These are phyloP conservation scores for Ploceus nigricollis DNA, from an alignment of 2,113 vertebrate genomes.

Conservation along the genomic window DNA sequence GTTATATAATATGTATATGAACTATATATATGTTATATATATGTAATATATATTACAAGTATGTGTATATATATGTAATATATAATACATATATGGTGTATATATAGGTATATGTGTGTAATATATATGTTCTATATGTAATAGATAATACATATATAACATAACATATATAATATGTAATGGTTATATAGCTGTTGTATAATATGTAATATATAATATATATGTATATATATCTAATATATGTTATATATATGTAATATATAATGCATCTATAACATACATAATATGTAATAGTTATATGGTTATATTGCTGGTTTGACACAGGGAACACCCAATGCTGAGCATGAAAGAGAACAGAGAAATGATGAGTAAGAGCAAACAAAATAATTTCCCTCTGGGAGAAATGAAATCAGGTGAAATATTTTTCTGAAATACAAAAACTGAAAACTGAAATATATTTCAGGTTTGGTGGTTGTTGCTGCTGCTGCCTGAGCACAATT, in stretches of 20 bases:
- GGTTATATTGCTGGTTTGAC: not conserved
- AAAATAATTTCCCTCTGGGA: not conserved
- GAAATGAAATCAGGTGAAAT: conserved; percentile 7
- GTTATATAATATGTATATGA: too few species aligned
- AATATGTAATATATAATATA: too few species aligned
- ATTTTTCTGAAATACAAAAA: not conserved
- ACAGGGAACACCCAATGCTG: not conserved
- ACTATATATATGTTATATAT: too few species aligned
- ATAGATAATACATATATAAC: not conserved
- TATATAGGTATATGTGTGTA: not conserved
- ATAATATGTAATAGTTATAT: not conserved
- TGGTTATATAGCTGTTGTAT: too few species aligned
- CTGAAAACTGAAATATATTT: not conserved
- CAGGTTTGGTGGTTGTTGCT: not conserved
- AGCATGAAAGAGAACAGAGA: not conserved
- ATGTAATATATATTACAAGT: not conserved
- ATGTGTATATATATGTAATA: too few species aligned
- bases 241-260: too few species aligned
- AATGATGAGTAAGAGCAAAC: not conserved
- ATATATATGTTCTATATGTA: too few species aligned
- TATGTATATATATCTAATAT: too few species aligned
- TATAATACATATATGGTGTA: too few species aligned
- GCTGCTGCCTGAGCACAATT: conserved; percentile 24
- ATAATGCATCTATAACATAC: not conserved
- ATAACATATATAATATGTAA: too few species aligned